These are phyloP conservation scores for Latrodectus geometricus DNA, from an alignment of 1,140 invertebrate species.

Conservation along the genomic window DNA sequence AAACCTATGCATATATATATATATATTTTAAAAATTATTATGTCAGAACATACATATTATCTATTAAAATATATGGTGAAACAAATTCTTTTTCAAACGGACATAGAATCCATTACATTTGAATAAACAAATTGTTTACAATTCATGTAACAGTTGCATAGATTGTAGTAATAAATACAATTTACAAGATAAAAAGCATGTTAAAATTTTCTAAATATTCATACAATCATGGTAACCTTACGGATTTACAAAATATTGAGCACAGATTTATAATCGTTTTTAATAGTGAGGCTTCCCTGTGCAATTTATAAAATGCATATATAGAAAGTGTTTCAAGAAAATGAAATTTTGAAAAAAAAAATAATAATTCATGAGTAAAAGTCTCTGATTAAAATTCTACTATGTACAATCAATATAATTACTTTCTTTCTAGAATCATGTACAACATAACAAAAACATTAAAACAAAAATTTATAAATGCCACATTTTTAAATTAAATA, in stretches of 20 bases:
- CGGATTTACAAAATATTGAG: background rate
- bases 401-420: background rate
- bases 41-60: no score
- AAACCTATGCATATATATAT: no score
- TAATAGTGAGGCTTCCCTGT: background rate
- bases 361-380: background rate
- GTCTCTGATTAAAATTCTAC: background rate
- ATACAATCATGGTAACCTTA: background rate
- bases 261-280: background rate
- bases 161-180: background rate
- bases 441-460: background rate
- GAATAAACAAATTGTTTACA: background rate
- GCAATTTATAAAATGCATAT: background rate
- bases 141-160: background rate
- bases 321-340: background rate
- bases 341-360: background rate
- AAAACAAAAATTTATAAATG: background rate
- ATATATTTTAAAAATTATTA: no score
- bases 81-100: no score
- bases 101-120: no score
- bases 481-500: background rate
- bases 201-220: background rate
- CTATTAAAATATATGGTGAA: no score
- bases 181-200: no score
- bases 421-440: background rate